These are phyloP conservation scores for Papilio gigon DNA, from an alignment of 2,888 invertebrate species.

Conservation along the genomic window DNA sequence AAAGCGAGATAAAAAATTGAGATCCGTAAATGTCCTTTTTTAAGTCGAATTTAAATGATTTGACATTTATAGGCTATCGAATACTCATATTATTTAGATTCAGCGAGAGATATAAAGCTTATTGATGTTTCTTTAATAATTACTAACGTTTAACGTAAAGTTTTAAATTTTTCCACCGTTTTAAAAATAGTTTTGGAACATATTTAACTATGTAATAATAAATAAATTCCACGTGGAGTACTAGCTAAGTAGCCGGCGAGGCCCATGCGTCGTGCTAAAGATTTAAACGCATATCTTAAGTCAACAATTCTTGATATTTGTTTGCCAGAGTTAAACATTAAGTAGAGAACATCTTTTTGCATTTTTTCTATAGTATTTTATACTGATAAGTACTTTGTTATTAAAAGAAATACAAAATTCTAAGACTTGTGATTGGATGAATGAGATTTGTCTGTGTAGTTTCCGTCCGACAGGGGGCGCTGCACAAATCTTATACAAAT, in stretches of 20 bases:
- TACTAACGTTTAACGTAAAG: too few relatives aligned
- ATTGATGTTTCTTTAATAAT: not conserved
- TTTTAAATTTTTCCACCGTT: too few relatives aligned
- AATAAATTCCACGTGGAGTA: slow-evolving; percentile 28
- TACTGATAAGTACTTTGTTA: not conserved
- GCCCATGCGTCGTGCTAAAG: slow-evolving; percentile 61
- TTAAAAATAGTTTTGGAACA: slow-evolving; percentile 15
- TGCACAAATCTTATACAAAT: too few relatives aligned
- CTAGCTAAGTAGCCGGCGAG: slow-evolving; percentile 37
- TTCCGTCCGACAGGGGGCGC: too few relatives aligned
- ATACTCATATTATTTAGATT: not conserved
- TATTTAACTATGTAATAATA: slow-evolving; percentile 25
- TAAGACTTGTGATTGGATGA: not conserved
- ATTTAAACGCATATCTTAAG: slow-evolving; percentile 63
- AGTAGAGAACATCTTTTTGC: slow-evolving; percentile 16
- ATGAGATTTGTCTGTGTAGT: too few relatives aligned
- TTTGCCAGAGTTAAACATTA: slow-evolving; percentile 37
- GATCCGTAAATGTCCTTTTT: slow-evolving; percentile 4
- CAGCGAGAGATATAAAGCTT: not conserved
- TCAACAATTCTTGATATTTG: slow-evolving; percentile 38
- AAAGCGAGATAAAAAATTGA: slow-evolving; percentile 17
- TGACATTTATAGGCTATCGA: slow-evolving; percentile 2
- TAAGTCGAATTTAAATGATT: not conserved
- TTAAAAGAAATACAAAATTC: not conserved
- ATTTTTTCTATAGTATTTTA: slow-evolving; percentile 11